These are phyloP conservation scores for Malachius bipustulatus DNA, from an alignment of 2,888 invertebrate species.

Conservation along the genomic window DNA sequence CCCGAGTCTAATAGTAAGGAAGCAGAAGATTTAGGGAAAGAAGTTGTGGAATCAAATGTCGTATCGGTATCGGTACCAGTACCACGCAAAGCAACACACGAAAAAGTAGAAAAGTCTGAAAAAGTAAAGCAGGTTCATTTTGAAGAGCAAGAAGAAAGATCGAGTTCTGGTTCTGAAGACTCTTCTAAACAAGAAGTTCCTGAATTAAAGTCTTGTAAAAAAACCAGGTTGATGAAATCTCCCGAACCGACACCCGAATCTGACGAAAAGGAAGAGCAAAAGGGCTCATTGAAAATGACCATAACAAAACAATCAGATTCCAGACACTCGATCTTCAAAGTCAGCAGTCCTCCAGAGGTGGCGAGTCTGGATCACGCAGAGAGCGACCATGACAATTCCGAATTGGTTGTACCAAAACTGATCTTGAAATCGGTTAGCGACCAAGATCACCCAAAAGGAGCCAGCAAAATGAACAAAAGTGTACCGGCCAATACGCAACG, in stretches of 20 bases:
- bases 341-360: conserved; percentile 29
- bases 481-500: conserved; percentile 27
- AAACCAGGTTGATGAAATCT: too few relatives aligned
- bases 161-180: too few relatives aligned
- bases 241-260: too few relatives aligned
- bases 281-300: conserved; percentile 33
- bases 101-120: conserved; percentile 10
- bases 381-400: conserved; percentile 15
- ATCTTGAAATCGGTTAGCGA: conserved; percentile 27
- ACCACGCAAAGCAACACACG: conserved; percentile 7
- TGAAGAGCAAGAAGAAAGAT: too few relatives aligned
- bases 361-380: conserved; percentile 15
- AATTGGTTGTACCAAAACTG: conserved; percentile 28
- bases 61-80: conserved; percentile 7
- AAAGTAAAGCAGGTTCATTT: conserved; percentile 7
- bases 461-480: conserved; percentile 30
- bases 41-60: conserved; percentile 8
- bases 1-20: not conserved
- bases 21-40: conserved; percentile 6
- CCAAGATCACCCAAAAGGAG: conserved; percentile 33
- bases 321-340: conserved; percentile 34
- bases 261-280: conserved; percentile 23
- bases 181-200: too few relatives aligned
- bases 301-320: conserved; percentile 35
- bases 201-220: too few relatives aligned